Evolutionary conservation across 2,888 invertebrate genomes (phyloP).

Genomic region (Acrobasis repandana): DNA sequence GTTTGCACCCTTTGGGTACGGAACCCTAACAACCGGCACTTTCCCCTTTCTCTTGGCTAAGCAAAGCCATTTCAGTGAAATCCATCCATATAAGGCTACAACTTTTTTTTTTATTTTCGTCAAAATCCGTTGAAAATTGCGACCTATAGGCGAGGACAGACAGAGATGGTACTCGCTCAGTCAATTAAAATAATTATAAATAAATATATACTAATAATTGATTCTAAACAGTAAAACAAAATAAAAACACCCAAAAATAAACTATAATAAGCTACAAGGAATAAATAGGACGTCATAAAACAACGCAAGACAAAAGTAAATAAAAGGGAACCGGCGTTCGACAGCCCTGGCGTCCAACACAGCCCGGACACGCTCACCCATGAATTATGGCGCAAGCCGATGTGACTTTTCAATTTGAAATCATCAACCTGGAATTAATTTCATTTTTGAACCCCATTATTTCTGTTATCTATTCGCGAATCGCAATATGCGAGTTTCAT

Average conservation of each 20-base stretch:
- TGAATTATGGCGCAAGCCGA: constrained; percentile 83
- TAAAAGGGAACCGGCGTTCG: constrained; percentile 45
- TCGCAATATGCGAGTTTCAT: constrained; percentile 80
- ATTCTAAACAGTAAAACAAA: not conserved
- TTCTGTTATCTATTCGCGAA: constrained; percentile 79
- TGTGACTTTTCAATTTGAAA: constrained; percentile 84
- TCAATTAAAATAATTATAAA: too few species aligned
- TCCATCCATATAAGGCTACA: too few species aligned
- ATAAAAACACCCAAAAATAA: not conserved
- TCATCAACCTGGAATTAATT: constrained; percentile 84
- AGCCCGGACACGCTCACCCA: constrained; percentile 81
- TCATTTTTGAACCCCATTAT: constrained; percentile 83
- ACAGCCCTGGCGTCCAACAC: constrained; percentile 76
- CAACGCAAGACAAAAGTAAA: constrained; percentile 45
- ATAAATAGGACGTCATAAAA: constrained; percentile 24
- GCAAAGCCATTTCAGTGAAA: too few species aligned
- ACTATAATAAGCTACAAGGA: not conserved
- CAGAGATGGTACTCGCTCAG: too few species aligned
- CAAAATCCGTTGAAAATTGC: too few species aligned
- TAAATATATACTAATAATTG: too few species aligned
- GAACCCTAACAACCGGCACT: too few species aligned
- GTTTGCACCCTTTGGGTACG: too few species aligned
- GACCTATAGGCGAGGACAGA: too few species aligned
- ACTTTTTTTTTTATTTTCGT: too few species aligned
- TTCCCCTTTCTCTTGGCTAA: too few species aligned